Base-by-base conservation (phyloP, 92 coral and sea anemone genomes). In the Heteractis magnifica region DNA sequence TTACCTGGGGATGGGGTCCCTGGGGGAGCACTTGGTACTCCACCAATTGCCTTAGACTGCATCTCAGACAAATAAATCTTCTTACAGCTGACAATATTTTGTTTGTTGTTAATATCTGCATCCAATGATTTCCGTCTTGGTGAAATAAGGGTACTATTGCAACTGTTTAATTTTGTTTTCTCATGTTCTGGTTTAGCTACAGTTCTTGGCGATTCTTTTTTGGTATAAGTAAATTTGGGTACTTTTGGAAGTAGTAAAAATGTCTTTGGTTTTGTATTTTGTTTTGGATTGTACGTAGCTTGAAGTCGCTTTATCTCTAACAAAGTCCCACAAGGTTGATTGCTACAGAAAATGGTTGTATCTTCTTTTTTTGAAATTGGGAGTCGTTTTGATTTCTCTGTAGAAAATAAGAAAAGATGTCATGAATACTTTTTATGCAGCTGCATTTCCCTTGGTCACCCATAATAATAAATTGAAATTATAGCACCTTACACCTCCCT, bases 1-100 rank as follows among this genome's bases (percentile, higher is more conserved):
- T 48, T 81, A 88, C 98, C 95, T 72, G 86, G 83, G 6, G 89
- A 88, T 75, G 99, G 99, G 48, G 99, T 92, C 15, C 87, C 86
- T 0, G 99, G 99, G 1, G 99, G 99, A 21, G 92, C 99, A 71
- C 91, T 84, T 26, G 99, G 99, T 44, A 88, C 89, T 49, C 99
- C 99, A 87, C 93, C 81, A 41, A 94, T 78, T 90, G 88, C 86
- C 56, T 87, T 86, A 12, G 99, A 97, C 73, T 94, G 99, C 48
- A 92, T 87, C 75, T 92, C 94, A 50, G 99, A 97, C 41, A 94
- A 83, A 83, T 92, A 97, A 11, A 94, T 85, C 68, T 94, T 97
- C 83, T 86, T 92, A 65, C 87, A 59, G 41, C 82, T 52, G 9
- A 41, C 52, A 23, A 12, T 81, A 26, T 70, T 48, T 59, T 68